Evolutionary conservation across 2,888 invertebrate species (phyloP).

Genomic region (Coenonympha arcania): DNA sequence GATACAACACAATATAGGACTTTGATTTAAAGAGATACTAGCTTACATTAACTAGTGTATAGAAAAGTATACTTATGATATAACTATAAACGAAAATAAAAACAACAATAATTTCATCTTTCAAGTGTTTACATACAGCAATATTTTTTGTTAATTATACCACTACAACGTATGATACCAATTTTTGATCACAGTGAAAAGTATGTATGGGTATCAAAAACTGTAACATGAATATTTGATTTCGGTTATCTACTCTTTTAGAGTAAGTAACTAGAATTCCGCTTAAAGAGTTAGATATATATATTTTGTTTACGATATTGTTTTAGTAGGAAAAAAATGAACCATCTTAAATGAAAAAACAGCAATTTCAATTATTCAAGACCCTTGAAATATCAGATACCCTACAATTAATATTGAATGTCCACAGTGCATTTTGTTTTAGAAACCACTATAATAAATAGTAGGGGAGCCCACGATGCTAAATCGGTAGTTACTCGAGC

Average conservation of each 20-base stretch:
- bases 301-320: no score
- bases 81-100: constrained; percentile 26
- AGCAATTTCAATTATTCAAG: background rate
- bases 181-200: constrained; percentile 37
- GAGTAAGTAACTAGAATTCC: background rate
- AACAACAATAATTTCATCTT: constrained; percentile 27
- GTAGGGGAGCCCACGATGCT: no score
- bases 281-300: no score
- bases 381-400: constrained; percentile 3
- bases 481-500: no score
- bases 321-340: no score
- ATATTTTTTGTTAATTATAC: constrained; percentile 27
- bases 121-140: constrained; percentile 30
- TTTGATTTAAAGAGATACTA: constrained; percentile 26
- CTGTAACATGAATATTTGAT: constrained; percentile 35
- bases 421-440: constrained; percentile 55
- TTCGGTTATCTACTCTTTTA: background rate
- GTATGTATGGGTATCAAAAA: constrained; percentile 44
- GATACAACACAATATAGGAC: constrained; percentile 26
- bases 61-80: constrained; percentile 25
- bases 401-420: constrained; percentile 33
- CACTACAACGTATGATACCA: constrained; percentile 33
- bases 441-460: constrained; percentile 55
- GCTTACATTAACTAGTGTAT: constrained; percentile 29
- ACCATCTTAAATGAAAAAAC: no score